phyloP scores from a whole-genome alignment of 1,140 invertebrate genomes.

The Laupala kohalensis region DNA sequence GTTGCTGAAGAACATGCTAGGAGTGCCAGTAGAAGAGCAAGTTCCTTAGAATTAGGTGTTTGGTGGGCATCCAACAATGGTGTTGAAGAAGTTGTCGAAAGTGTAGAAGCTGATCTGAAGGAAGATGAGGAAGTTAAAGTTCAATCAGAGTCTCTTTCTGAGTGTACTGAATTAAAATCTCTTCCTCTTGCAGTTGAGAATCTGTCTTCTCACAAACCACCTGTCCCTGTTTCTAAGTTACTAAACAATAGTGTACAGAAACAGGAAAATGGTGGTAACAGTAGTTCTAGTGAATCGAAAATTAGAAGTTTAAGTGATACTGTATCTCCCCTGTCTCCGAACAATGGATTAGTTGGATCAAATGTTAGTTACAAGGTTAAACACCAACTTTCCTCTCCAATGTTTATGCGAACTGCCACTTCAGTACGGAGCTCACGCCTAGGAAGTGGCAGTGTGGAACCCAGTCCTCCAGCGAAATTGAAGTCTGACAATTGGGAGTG shows the following conservation, averaged over 20 bases:
- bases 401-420: slow-evolving; percentile 47
- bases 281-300: not conserved
- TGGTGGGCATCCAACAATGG: slow-evolving; percentile 6
- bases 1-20: not conserved
- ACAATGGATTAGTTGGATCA: not conserved
- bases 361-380: slow-evolving; percentile 1
- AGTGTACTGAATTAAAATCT: not conserved
- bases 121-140: not conserved
- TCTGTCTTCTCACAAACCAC: not conserved
- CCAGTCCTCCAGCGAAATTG: slow-evolving; percentile 13
- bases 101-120: not conserved
- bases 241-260: not conserved
- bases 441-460: slow-evolving; percentile 3
- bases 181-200: not conserved
- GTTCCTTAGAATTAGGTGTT: slow-evolving; percentile 12
- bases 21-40: slow-evolving; percentile 9
- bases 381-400: slow-evolving; percentile 40
- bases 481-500: slow-evolving; percentile 26
- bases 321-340: not conserved
- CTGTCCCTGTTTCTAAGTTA: not conserved
- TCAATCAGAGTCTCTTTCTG: not conserved
- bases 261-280: not conserved
- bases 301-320: not conserved
- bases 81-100: not conserved
- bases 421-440: slow-evolving; percentile 19